Evolutionary conservation across 2,113 vertebrate genomes (phyloP).

Genomic region (Oenanthe oenanthe): DNA sequence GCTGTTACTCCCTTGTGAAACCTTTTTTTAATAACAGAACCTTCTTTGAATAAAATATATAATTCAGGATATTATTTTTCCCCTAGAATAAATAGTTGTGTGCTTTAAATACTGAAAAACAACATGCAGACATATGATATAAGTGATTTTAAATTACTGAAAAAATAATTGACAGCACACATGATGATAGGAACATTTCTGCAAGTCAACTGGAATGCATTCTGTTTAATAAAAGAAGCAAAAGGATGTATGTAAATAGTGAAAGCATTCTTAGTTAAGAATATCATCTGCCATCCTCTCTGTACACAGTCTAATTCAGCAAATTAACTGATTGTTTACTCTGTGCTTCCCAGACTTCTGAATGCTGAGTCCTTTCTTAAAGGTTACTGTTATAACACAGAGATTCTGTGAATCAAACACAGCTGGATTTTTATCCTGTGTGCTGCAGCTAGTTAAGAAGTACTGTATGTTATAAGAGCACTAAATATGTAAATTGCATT

Average conservation of each 20-base stretch:
- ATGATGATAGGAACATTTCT: conserved; percentile 45
- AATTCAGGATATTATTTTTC: not conserved
- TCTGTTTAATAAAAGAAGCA: conserved; percentile 62
- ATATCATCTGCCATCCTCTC: conserved; percentile 35
- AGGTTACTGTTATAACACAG: conserved; percentile 60
- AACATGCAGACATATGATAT: not conserved
- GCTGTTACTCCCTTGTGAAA: not conserved
- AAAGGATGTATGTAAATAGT: conserved; percentile 34
- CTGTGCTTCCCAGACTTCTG: conserved; percentile 4
- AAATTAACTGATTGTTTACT: conserved; percentile 56
- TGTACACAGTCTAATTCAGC: conserved; percentile 39
- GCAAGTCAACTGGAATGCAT: conserved; percentile 47
- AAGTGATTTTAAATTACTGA: conserved; percentile 55
- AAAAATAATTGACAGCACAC: conserved; percentile 51
- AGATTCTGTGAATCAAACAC: conserved; percentile 59
- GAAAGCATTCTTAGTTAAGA: conserved; percentile 51
- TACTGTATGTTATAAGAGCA: conserved; percentile 60
- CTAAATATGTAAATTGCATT: conserved; percentile 83
- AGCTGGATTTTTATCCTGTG: conserved; percentile 60
- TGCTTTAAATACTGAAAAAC: conserved; percentile 52
- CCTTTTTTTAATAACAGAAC: not conserved
- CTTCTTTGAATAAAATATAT: conserved; percentile 15
- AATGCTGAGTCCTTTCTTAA: conserved; percentile 31
- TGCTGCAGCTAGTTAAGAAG: conserved; percentile 71
- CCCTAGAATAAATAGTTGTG: conserved; percentile 33